Evolutionary conservation across 2,797 vertebrate species (phyloP).

Genomic region (Dermochelys coriacea): DNA sequence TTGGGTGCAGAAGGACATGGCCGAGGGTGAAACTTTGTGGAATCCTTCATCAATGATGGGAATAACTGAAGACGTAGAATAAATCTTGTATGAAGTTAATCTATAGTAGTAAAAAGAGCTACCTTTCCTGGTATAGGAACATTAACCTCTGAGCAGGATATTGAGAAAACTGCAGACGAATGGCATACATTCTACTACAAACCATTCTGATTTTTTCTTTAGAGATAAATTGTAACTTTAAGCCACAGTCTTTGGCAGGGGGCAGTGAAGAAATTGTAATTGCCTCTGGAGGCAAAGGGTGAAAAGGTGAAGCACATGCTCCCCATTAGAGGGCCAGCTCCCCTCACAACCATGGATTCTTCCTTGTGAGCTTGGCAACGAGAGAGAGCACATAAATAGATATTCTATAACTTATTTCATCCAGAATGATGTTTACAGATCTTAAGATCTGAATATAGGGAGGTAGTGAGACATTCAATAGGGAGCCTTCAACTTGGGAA

Average conservation of each 20-base stretch:
- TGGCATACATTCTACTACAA: neutral
- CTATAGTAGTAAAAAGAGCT: rapidly evolving
- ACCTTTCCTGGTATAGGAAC: neutral
- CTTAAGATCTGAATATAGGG: too few species aligned
- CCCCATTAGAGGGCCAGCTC: too few species aligned
- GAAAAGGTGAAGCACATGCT: neutral
- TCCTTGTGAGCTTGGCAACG: too few species aligned
- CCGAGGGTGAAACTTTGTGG: neutral
- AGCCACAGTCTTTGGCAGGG: neutral
- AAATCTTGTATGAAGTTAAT: neutral
- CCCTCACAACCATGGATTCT: too few species aligned
- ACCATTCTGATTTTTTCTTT: neutral
- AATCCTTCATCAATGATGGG: neutral
- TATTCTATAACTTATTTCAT: too few species aligned
- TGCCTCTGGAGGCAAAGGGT: neutral
- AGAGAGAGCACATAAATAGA: too few species aligned
- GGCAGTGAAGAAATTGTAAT: neutral
- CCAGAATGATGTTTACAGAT: too few species aligned
- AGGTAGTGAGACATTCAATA: too few species aligned
- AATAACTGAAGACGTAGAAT: neutral
- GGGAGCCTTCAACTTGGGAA: neutral
- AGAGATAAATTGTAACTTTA: neutral
- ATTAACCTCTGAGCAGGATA: neutral
- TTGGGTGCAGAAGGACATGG: neutral
- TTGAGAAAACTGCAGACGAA: neutral